phyloP scores from a whole-genome alignment of 2,797 vertebrate genomes.

The Lindbergichthys nudifrons region DNA sequence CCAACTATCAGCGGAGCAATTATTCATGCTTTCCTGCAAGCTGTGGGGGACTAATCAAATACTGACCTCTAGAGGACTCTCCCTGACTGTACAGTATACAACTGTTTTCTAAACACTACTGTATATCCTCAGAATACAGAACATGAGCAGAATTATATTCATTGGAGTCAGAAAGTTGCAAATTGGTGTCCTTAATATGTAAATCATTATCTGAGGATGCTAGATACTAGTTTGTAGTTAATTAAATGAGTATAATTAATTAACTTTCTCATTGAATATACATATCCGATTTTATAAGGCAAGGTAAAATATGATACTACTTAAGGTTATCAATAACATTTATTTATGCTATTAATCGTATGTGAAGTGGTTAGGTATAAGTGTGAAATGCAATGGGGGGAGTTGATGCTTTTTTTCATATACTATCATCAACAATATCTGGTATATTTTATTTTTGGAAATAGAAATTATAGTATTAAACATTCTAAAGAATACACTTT shows the following conservation, averaged over 20 bases:
- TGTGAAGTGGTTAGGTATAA: not conserved
- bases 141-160: not conserved
- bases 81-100: not conserved
- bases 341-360: not conserved
- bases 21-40: not conserved
- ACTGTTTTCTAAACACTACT: no score
- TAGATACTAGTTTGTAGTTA: not conserved
- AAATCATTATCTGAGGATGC: not conserved
- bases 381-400: not conserved
- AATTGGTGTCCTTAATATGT: not conserved
- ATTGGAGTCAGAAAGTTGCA: rapidly evolving
- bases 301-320: not conserved
- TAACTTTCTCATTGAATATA: not conserved
- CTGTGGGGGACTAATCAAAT: conserved; percentile 7
- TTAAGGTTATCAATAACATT: not conserved
- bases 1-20: not conserved
- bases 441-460: no score
- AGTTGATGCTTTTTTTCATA: not conserved
- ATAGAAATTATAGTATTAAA: not conserved
- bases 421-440: not conserved
- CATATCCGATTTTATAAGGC: not conserved
- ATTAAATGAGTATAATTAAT: not conserved
- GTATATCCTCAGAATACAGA: not conserved
- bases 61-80: conserved; percentile 65
- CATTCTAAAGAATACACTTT: not conserved